Evolutionary conservation across 1,140 invertebrate species (phyloP).

Genomic region (Coelopa frigida): DNA sequence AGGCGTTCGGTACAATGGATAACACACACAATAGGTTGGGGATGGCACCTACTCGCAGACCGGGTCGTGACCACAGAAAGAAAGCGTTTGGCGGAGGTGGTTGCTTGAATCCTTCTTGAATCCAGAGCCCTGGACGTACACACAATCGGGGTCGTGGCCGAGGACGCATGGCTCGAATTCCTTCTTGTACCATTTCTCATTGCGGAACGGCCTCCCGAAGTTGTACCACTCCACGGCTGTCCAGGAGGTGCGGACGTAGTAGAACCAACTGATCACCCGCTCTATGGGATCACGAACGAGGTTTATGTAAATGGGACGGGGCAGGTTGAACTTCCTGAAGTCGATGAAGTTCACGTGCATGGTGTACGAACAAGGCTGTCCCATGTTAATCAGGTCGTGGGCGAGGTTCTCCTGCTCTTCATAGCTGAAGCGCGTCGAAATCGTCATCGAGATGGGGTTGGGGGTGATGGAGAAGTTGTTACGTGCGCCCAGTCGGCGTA

Average conservation of each 20-base stretch:
- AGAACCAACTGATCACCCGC: constrained; percentile 85
- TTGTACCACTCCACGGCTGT: too few species aligned
- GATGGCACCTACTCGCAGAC: constrained; percentile 75
- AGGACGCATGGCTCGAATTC: too few species aligned
- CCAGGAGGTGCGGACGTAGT: constrained; percentile 65
- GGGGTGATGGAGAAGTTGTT: too few species aligned
- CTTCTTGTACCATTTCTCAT: too few species aligned
- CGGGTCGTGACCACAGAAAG: constrained; percentile 74
- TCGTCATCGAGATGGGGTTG: too few species aligned
- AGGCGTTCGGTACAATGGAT: neutral
- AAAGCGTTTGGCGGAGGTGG: too few species aligned
- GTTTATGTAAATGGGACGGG: constrained; percentile 81
- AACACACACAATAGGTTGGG: constrained; percentile 6
- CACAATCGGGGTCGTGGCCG: too few species aligned
- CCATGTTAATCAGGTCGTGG: constrained; percentile 19
- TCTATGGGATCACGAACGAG: constrained; percentile 82
- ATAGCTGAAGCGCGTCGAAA: too few species aligned
- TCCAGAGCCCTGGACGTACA: too few species aligned
- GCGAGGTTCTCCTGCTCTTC: constrained; percentile 16
- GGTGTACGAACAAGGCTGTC: constrained; percentile 28
- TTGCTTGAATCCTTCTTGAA: too few species aligned
- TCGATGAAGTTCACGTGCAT: constrained; percentile 48
- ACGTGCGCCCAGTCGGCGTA: too few species aligned
- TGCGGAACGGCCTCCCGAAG: too few species aligned
- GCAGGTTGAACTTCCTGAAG: constrained; percentile 60